These are phyloP conservation scores for Phoenicopterus ruber DNA, from an alignment of 2,113 vertebrate species.

Conservation along the genomic window DNA sequence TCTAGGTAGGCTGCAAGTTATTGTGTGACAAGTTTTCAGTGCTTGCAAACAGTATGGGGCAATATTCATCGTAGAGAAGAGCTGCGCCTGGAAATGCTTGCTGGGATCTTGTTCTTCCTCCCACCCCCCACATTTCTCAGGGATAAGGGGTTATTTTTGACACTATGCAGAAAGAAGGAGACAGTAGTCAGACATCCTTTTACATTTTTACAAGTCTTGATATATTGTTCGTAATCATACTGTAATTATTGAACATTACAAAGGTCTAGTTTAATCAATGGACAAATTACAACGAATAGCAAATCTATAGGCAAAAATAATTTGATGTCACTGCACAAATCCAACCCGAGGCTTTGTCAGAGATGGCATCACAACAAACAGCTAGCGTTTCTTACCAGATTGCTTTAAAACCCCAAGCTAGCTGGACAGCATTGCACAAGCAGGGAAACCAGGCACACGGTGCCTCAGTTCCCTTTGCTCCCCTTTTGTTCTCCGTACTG, in stretches of 20 bases:
- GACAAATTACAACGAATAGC: neutral
- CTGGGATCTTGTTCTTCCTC: neutral
- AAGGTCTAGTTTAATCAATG: neutral
- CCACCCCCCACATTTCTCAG: neutral
- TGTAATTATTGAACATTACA: neutral
- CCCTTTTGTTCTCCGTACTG: neutral
- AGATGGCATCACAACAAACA: neutral
- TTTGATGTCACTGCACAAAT: neutral
- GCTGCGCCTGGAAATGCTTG: neutral
- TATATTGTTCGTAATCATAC: neutral
- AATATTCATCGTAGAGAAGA: neutral
- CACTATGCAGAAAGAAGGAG: neutral
- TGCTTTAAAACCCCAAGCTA: neutral
- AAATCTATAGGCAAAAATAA: neutral
- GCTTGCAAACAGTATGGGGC: neutral
- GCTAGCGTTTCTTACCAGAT: neutral
- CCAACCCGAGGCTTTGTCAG: neutral
- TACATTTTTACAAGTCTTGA: neutral
- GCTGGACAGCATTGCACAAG: neutral
- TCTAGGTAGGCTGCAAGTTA: neutral
- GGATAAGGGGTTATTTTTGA: neutral
- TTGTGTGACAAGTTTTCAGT: neutral
- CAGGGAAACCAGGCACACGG: neutral
- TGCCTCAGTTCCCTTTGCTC: neutral
- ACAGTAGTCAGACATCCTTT: neutral